Evolutionary conservation across 2,113 vertebrate species (phyloP), one percentile per base, ranked within the genome.

Genomic region (Aptenodytes patagonicus): DNA sequence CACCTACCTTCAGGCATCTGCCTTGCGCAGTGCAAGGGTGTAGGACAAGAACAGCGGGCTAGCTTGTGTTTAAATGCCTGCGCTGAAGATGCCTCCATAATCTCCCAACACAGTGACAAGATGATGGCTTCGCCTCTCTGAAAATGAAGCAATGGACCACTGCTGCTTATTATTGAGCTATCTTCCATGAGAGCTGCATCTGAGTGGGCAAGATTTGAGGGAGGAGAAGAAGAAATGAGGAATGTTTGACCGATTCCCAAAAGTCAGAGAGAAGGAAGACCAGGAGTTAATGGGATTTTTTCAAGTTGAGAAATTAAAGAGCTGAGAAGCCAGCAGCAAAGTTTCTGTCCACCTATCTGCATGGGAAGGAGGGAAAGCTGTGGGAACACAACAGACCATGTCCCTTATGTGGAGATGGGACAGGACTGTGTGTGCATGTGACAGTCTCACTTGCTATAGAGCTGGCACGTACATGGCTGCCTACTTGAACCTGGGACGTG

Each of bases 21-120:
- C 1, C 1, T 20, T 69, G n/a, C 2, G 4, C 17, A 46, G 11
- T 10, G 24, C 1, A 1, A 55, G 25, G 42, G 11, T 6, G 2
- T 61, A 62, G 34, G 24, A 62, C 18, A 55, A 36, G 40, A 71
- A 21, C 8, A 44, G 44, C 2, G 6, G 44, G 20, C 19, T 73
- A 69, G 14, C 8, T 70, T 54, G 15, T 1, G 15, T 65, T 83
- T 93, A 75, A 90, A 84, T n/a, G 7, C 18, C 13, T 78, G 44
- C 0, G 0, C 83, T 55, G 44, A 83, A 65, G 42, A 66, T 3
- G 2, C 8, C 25, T 20, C 38, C 36, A 4, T 42, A 51, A 34
- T 40, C 29, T 83, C 34, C 47, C 36, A 82, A 32, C 17, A 58
- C 12, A 46, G 26, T 36, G 71, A 64, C 8, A 79, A 58, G 44